Evolutionary conservation across 1,140 invertebrate species (phyloP), one percentile per base, ranked within the genome.

Genomic region (Sweltsa coloradensis): DNA sequence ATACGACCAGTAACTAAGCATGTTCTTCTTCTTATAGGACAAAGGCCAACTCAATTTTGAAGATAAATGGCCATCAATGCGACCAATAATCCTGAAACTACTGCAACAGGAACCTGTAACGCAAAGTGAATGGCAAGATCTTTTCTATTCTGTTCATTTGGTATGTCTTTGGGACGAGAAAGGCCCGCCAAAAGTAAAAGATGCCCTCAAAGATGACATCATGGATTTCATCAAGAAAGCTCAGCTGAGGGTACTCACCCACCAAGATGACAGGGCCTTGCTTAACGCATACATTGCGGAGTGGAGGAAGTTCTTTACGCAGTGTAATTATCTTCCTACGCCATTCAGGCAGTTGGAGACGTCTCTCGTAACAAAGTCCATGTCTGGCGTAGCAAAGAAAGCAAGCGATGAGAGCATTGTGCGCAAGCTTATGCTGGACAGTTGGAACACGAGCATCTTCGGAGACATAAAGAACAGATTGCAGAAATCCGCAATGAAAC

Each of bases 381-480:
- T 63, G 54, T 68, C 64, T 34, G 71, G 66, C 55, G 63, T 72
- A 36, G 75, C 82, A 60, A 85, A 87, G 61, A 86, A 85, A 57
- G 76, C 75, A 56, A 74, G 76, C 47, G 87, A 91, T 57, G 90
- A 93, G 57, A 90, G 85, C 68, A 81, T 92, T 54, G 91, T 97
- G 27, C 76, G 89, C 62, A 83, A 83, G 78, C 66, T 97, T 40
- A 97, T 98, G 95, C 70, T 97, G 51, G 93, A 97, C 64, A 93
- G 85, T 54, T 98, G 95, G 95, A 97, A 97, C 72, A 81, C 89
- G 62, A 92, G 87, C 64, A 97, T 99, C 59, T 99, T 99, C 69
- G 79, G 78, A 60, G 87, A 95, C 63, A 96, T 97, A 51, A 92
- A 97, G 66, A 81, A 92, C 59, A 76, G 87, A 51, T 70, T 99